phyloP scores from a whole-genome alignment of 2,797 vertebrate species.

The Sitta carolinensis region DNA sequence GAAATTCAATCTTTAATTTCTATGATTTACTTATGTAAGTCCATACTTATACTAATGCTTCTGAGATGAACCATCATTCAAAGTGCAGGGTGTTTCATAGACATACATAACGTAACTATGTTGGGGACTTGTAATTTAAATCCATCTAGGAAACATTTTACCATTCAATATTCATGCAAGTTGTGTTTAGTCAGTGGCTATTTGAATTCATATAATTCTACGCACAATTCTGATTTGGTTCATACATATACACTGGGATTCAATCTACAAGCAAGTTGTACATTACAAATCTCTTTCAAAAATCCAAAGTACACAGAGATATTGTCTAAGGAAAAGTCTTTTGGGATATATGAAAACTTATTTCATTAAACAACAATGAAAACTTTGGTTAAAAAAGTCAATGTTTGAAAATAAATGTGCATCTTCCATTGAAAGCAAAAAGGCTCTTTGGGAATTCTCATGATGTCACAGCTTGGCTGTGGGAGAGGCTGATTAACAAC shows the following conservation, averaged over 20 bases:
- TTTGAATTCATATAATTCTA: background rate
- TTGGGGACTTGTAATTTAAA: background rate
- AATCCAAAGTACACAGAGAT: background rate
- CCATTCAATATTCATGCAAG: background rate
- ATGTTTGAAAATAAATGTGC: background rate
- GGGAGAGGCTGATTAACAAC: conserved; percentile 1
- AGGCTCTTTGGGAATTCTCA: background rate
- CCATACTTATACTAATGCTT: background rate
- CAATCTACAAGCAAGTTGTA: background rate
- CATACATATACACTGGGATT: background rate
- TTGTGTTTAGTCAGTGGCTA: background rate
- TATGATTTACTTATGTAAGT: background rate
- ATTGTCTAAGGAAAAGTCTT: background rate
- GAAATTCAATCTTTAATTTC: background rate
- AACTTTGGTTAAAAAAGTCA: background rate
- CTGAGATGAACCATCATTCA: background rate
- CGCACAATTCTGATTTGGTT: background rate
- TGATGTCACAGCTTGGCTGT: background rate
- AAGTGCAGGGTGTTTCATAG: background rate
- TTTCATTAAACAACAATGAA: background rate
- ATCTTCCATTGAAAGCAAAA: background rate
- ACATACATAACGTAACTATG: background rate
- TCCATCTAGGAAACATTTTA: background rate
- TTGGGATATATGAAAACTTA: background rate
- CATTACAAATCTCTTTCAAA: background rate